These are phyloP conservation scores for Phymastichus coffea DNA, from an alignment of 1,140 invertebrate genomes.

Conservation along the genomic window DNA sequence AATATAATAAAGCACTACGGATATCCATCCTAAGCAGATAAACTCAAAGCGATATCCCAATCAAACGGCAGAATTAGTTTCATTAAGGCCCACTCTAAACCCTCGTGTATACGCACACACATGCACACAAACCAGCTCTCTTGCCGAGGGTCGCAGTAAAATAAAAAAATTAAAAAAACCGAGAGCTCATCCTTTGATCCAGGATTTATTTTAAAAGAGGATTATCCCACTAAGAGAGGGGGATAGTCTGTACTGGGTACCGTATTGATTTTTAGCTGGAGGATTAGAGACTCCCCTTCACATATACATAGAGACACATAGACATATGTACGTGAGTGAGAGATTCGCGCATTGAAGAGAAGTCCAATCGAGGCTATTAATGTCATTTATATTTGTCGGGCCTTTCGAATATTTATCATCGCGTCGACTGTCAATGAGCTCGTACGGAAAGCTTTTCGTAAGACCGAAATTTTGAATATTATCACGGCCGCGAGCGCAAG, in stretches of 20 bases:
- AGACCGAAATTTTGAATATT: constrained; percentile 11
- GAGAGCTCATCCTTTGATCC: constrained; percentile 56
- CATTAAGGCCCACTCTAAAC: not conserved
- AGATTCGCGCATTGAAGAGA: not conserved
- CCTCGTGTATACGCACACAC: not conserved
- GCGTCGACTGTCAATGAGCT: not conserved
- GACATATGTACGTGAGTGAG: not conserved
- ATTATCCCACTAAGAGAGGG: no score
- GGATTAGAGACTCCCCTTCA: constrained; percentile 45
- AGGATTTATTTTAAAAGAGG: constrained; percentile 60
- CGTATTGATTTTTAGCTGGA: constrained; percentile 58
- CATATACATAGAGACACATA: not conserved
- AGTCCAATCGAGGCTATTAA: constrained; percentile 15
- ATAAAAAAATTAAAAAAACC: constrained; percentile 40
- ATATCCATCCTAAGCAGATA: no score
- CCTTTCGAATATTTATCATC: constrained; percentile 8
- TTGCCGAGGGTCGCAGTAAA: not conserved
- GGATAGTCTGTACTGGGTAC: constrained; percentile 36
- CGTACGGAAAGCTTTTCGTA: not conserved
- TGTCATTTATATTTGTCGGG: constrained; percentile 18
- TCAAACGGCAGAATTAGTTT: constrained; percentile 2
- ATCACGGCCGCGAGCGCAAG: not conserved
- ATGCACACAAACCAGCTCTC: not conserved
- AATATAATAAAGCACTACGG: not conserved
- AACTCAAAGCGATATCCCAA: not conserved